Evolutionary conservation across 1,140 invertebrate genomes (phyloP).

Genomic region (Eubasilissa regina): DNA sequence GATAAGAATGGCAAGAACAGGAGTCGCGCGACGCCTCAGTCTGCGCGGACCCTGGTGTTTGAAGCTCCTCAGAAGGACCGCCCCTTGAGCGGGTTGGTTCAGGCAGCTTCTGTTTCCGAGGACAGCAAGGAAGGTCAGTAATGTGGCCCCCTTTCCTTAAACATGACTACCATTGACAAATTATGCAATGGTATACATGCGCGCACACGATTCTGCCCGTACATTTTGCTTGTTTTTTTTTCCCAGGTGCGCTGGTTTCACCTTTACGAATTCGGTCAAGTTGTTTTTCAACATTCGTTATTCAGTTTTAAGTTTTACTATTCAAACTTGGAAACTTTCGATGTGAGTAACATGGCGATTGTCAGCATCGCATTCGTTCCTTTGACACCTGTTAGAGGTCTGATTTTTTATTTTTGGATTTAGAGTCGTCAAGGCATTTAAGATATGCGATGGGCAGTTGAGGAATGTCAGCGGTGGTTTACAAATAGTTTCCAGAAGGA

Average conservation of each 20-base stretch:
- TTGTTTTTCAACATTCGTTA: neutral
- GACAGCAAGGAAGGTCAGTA: constrained; percentile 68
- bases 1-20: constrained; percentile 59
- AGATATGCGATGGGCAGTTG: constrained; percentile 3
- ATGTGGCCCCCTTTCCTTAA: constrained; percentile 41
- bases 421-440: neutral
- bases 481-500: constrained; percentile 9
- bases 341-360: neutral
- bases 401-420: constrained; percentile 23
- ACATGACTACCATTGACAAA: constrained; percentile 32
- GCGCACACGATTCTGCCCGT: neutral
- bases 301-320: neutral
- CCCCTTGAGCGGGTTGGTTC: constrained; percentile 60
- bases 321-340: neutral
- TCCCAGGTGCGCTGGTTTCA: constrained; percentile 1
- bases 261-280: neutral
- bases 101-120: constrained; percentile 65
- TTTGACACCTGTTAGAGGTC: constrained; percentile 15
- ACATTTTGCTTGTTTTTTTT: neutral
- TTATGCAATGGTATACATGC: constrained; percentile 45
- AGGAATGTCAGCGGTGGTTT: neutral
- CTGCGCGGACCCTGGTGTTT: constrained; percentile 70
- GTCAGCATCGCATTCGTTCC: neutral
- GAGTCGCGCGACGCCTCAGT: constrained; percentile 71
- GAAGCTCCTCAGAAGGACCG: constrained; percentile 65